These are phyloP conservation scores for Melieria crassipennis DNA, from an alignment of 2,888 invertebrate genomes.

Conservation along the genomic window DNA sequence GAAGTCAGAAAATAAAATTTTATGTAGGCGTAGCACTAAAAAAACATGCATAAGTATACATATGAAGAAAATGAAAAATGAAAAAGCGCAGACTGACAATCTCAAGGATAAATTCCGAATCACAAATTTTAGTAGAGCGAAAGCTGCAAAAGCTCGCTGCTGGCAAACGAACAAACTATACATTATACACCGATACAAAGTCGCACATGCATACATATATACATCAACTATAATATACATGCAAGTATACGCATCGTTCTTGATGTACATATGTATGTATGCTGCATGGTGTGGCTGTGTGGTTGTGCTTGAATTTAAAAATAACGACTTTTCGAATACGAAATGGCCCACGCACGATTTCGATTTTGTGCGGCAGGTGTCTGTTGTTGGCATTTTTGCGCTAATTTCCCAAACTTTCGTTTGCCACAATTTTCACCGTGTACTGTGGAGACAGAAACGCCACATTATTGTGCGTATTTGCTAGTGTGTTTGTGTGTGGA, in stretches of 20 bases:
- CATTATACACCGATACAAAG: not conserved
- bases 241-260: not conserved
- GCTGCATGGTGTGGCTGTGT: not conserved
- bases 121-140: slow-evolving; percentile 22
- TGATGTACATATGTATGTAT: not conserved
- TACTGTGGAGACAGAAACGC: not conserved
- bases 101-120: slow-evolving; percentile 55
- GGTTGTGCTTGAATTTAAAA: slow-evolving; percentile 2
- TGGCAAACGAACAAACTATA: not conserved
- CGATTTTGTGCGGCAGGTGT: not conserved
- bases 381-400: not conserved
- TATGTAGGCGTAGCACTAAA: slow-evolving; percentile 21
- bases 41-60: slow-evolving; percentile 11
- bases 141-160: slow-evolving; percentile 13
- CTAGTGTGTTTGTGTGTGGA: slow-evolving; percentile 26
- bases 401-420: not conserved
- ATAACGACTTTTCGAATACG: slow-evolving; percentile 8
- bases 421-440: not conserved
- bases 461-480: slow-evolving; percentile 9
- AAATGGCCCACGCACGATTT: not conserved
- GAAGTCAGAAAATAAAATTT: slow-evolving; percentile 16
- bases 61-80: slow-evolving; percentile 1
- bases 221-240: not conserved
- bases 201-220: not conserved
- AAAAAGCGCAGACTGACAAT: slow-evolving; percentile 29